phyloP scores from a whole-genome alignment of 2,113 vertebrate genomes.

The Leiothrix lutea region DNA sequence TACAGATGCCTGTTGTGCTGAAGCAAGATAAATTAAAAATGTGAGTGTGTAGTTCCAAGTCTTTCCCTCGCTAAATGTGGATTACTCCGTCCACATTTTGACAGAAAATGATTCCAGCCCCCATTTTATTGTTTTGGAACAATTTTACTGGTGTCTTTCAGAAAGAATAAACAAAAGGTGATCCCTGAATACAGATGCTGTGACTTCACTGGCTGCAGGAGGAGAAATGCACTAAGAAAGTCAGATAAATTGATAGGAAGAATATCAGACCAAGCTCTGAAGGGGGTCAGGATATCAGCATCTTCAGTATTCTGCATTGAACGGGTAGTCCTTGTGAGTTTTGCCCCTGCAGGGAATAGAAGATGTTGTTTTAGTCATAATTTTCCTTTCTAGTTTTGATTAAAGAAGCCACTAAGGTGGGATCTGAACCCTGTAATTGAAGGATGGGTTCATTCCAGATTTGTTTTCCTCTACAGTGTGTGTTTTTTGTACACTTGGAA shows the following conservation, averaged over 20 bases:
- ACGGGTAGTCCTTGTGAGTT: slow-evolving; percentile 36
- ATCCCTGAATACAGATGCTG: not conserved
- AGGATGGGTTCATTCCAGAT: not conserved
- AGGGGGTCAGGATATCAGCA: not conserved
- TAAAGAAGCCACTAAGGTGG: not conserved
- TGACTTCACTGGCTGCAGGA: not conserved
- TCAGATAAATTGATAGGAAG: not conserved
- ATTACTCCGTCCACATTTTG: not conserved
- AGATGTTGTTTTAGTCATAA: not conserved
- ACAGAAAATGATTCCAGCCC: not conserved
- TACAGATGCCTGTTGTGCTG: too few relatives aligned
- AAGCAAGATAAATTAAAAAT: not conserved
- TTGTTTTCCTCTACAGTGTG: not conserved
- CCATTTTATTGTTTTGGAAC: not conserved
- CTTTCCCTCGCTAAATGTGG: not conserved
- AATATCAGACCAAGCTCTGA: not conserved
- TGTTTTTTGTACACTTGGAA: not conserved
- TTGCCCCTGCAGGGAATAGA: not conserved
- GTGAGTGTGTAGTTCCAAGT: not conserved
- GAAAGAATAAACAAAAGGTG: not conserved
- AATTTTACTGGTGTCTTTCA: not conserved
- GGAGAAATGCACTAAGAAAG: not conserved
- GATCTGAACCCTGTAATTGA: not conserved
- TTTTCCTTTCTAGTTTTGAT: not conserved
- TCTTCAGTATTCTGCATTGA: slow-evolving; percentile 40